Base-by-base conservation (phyloP, 1,140 invertebrate species). In the Cotesia typhae region DNA sequence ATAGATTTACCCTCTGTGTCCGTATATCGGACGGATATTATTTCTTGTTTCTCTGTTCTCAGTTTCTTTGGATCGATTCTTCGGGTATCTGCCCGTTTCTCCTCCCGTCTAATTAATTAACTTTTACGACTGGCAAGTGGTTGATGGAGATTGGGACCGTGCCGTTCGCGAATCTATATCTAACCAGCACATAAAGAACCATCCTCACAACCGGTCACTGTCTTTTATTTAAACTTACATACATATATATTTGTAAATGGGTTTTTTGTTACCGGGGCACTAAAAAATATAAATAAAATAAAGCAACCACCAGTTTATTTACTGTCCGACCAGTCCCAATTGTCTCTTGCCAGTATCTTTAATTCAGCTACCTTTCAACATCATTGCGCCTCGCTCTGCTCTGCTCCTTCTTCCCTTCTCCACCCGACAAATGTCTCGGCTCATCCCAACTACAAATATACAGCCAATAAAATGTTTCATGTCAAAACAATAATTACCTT, bases 71-170 rank as follows among this genome's bases (percentile, higher is more conserved):
- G 6, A 47, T 47, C n/a, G 66, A 52, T 36, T 67, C 52, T 67
- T 47, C 41, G 41, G 6, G 41, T 9, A 10, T 47, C 41, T 47
- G 6, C 36, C 41, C 67, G 70, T 72, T 71, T 67, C 67, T 72
- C 71, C 53, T 59, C 67, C 71, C 70, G 70, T 72, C 73, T 76
- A 76, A 76, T 76, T 76, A 76, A 76, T 76, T 76, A 76, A 74
- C 71, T 76, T 76, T 76, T 76, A 76, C 75, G 75, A 76, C 75
- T 74, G 75, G 70, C 72, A 71, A 73, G 72, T 73, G 64, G 60
- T 76, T 74, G 75, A 76, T 76, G 75, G 70, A 72, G 72, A 70
- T 76, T 71, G 75, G 72, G 75, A 67, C 67, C 67, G 66, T 70
- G 68, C 41, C 64, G 70, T 57, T 71, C 55, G 67, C 73, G 71